Base-by-base conservation (phyloP, 30 jellyfish, hydroid and myxozoan species). In the Catostylus mosaicus region DNA sequence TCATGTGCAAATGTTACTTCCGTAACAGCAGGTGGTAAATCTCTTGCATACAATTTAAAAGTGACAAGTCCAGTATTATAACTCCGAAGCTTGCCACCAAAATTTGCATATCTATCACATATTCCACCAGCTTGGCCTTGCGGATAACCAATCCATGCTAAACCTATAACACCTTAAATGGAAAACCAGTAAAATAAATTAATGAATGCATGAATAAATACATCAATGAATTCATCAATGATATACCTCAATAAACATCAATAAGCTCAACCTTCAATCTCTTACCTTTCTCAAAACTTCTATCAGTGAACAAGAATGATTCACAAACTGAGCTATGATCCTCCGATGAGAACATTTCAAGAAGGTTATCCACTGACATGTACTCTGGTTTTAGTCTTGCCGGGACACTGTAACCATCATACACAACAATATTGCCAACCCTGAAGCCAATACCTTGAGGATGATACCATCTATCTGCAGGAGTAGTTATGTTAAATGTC, bases 121-220 rank as follows among this genome's bases (percentile, higher is more conserved):
- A 92, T 92, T 6, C 98, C 98, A 22, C 98, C 98, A n/a, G 98
- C 97, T 63, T 92, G 98, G 6, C 98, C 98, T 45, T 75, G 89
- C 0, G 95, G 97, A 74, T 92, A 92, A 11, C 94, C 98, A 36
- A 92, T 84, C 91, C 93, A 92, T 6, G 98, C 96, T 34, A 92
- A 69, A 30, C 98, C 98, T 60, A 84, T 75, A 19, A 92, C 93
- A 16, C 98, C 94, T 82, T 56, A 32, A 50, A 78, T 9, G 23
- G 63, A 48, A 38, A 22, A 65, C 11, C 27, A 23, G 7, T 3
- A 5, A 7, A 6, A 30, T 26, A 29, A 65, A 7, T 33, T 30
- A 24, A 22, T 23, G 8, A n/a, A n/a, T n/a, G n/a, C n/a, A n/a
- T n/a, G n/a, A n/a, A 40, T 14, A 5, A 40, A 40, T 5, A 40